These are phyloP conservation scores for Willowsia nigromaculata DNA, from an alignment of 2,888 invertebrate species.

Conservation along the genomic window DNA sequence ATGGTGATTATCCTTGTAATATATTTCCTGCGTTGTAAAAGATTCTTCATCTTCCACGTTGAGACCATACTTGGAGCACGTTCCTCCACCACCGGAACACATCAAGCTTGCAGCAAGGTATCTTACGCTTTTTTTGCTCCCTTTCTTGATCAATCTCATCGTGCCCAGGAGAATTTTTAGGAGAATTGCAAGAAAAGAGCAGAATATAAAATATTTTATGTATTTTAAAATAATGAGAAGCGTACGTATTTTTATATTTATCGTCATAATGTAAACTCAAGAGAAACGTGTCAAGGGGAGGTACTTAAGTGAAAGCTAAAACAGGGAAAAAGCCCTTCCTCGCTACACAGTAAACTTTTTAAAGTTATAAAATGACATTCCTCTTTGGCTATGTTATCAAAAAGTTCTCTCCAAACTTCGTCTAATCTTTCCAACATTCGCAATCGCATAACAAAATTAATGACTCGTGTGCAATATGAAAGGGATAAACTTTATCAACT, in stretches of 20 bases:
- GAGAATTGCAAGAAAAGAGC: slow-evolving; percentile 50
- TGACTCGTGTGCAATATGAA: too few species aligned
- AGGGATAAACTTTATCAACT: too few species aligned
- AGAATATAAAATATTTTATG: slow-evolving; percentile 50
- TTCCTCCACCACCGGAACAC: slow-evolving; percentile 66
- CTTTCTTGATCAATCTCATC: slow-evolving; percentile 46
- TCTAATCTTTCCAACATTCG: too few species aligned
- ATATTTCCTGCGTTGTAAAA: slow-evolving; percentile 70
- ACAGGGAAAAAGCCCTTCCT: too few species aligned
- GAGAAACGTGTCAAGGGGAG: too few species aligned
- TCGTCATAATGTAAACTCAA: slow-evolving; percentile 32
- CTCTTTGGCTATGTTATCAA: too few species aligned
- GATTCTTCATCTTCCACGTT: slow-evolving; percentile 64
- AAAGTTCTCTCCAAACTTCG: too few species aligned
- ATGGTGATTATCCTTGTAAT: slow-evolving; percentile 49
- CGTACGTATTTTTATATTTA: slow-evolving; percentile 29
- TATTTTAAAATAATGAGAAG: slow-evolving; percentile 44
- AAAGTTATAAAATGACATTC: too few species aligned
- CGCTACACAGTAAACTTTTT: too few species aligned
- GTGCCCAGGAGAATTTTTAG: slow-evolving; percentile 31
- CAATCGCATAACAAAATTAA: too few species aligned
- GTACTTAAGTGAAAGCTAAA: too few species aligned
- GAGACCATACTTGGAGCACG: slow-evolving; percentile 55
- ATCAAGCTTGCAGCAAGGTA: slow-evolving; percentile 65
- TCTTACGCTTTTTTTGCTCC: slow-evolving; percentile 48